Evolutionary conservation across 2,797 vertebrate genomes (phyloP).

Genomic region (Rhynchotus rufescens): DNA sequence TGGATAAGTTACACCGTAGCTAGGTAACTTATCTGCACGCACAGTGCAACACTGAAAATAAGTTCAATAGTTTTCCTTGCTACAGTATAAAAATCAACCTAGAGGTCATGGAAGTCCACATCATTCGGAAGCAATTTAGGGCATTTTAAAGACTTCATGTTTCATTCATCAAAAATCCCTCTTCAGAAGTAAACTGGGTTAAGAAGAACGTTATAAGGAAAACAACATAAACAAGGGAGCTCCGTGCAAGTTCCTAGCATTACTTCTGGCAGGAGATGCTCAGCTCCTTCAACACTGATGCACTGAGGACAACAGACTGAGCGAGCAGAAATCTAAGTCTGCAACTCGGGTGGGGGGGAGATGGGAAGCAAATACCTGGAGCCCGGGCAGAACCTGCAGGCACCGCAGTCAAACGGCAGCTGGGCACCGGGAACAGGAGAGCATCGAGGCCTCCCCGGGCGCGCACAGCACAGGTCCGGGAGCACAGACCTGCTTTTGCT

Average conservation of each 20-base stretch:
- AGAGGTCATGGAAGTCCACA: fast-evolving
- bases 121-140: fast-evolving
- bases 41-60: neutral
- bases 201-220: neutral
- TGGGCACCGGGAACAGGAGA: fast-evolving
- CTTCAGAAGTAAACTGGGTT: neutral
- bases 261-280: neutral
- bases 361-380: neutral
- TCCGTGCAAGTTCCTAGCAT: neutral
- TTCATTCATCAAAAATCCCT: neutral
- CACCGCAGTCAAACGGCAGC: neutral
- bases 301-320: neutral
- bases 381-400: neutral
- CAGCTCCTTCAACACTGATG: neutral
- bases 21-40: neutral
- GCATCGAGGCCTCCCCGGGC: fast-evolving
- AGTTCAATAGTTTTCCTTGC: neutral
- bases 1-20: neutral
- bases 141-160: fast-evolving
- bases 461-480: fast-evolving
- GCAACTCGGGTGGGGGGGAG: neutral
- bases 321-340: neutral
- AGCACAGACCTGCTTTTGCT: neutral
- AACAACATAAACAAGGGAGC: neutral
- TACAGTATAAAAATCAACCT: neutral